A percentile compares a stretch with the other conserved stretches of the same genome.
Evolutionary conservation across 2,888 invertebrate species (phyloP).

Genomic region (Spialia ferax): DNA sequence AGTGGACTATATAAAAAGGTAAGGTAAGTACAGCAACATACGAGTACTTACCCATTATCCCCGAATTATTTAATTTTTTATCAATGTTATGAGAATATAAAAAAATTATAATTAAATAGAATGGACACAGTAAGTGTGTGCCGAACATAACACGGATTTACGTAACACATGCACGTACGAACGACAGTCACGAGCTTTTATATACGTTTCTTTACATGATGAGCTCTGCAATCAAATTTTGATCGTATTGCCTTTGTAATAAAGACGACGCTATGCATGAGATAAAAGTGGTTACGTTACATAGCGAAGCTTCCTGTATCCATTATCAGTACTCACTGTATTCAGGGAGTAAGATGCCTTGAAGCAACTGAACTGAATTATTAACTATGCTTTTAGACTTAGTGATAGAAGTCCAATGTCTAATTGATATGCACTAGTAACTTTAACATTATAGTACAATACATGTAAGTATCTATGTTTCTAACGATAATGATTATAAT

Average conservation of each 20-base stretch:
- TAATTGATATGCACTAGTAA: neutral
- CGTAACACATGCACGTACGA: conserved; percentile 13
- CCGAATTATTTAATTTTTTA: too few species aligned
- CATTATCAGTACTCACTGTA: conserved; percentile 20
- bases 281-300: neutral
- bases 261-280: neutral
- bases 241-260: neutral
- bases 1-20: too few species aligned
- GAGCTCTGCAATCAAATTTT: neutral
- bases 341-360: neutral
- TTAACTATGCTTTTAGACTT: conserved; percentile 23
- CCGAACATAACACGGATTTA: conserved; percentile 1
- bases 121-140: neutral
- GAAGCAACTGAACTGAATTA: conserved; percentile 18
- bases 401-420: conserved; percentile 1
- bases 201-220: conserved; percentile 3
- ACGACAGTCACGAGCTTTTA: conserved; percentile 7
- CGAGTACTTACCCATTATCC: too few species aligned
- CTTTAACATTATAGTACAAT: too few species aligned
- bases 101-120: too few species aligned
- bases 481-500: too few species aligned
- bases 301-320: conserved; percentile 16
- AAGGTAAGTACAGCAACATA: too few species aligned
- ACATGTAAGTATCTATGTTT: too few species aligned
- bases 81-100: too few species aligned